A percentile compares a stretch with the other conserved stretches of the same genome.
Evolutionary conservation across 1,140 invertebrate genomes (phyloP).

Genomic region (Dolichoris vasculosae): DNA sequence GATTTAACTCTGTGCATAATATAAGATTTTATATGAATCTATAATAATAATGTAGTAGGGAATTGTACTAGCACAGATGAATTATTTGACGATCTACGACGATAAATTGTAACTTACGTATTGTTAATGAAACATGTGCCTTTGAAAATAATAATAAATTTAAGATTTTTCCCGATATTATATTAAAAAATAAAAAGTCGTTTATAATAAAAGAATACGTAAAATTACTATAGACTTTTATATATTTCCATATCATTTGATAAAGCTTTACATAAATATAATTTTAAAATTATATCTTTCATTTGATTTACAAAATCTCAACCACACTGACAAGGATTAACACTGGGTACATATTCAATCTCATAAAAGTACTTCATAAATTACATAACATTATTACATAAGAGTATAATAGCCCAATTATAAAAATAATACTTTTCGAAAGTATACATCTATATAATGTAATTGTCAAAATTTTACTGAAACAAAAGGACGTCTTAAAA

Average conservation of each 20-base stretch:
- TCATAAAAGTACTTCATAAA: constrained; percentile 47
- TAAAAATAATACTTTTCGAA: constrained; percentile 46
- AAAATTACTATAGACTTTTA: constrained; percentile 37
- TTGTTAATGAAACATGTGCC: constrained; percentile 72
- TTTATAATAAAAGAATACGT: constrained; percentile 69
- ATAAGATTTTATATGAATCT: constrained; percentile 41
- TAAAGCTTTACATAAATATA: constrained; percentile 51
- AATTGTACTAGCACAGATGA: constrained; percentile 44
- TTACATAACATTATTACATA: constrained; percentile 45
- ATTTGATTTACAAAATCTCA: constrained; percentile 43
- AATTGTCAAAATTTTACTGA: constrained; percentile 41
- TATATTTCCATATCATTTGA: constrained; percentile 36
- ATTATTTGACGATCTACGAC: constrained; percentile 40
- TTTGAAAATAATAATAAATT: constrained; percentile 73
- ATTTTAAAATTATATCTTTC: constrained; percentile 50
- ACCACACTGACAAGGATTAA: constrained; percentile 19
- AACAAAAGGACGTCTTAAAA: constrained; percentile 47
- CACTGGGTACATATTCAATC: constrained; percentile 43
- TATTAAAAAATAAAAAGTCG: constrained; percentile 69
- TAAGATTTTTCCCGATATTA: constrained; percentile 71
- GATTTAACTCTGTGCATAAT: constrained; percentile 43
- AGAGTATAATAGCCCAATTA: constrained; percentile 9
- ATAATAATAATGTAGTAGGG: constrained; percentile 28
- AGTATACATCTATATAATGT: constrained; percentile 44
- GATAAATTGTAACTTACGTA: constrained; percentile 45